Evolutionary conservation across 2,113 vertebrate species (phyloP).

Genomic region (Baryphthengus martii): DNA sequence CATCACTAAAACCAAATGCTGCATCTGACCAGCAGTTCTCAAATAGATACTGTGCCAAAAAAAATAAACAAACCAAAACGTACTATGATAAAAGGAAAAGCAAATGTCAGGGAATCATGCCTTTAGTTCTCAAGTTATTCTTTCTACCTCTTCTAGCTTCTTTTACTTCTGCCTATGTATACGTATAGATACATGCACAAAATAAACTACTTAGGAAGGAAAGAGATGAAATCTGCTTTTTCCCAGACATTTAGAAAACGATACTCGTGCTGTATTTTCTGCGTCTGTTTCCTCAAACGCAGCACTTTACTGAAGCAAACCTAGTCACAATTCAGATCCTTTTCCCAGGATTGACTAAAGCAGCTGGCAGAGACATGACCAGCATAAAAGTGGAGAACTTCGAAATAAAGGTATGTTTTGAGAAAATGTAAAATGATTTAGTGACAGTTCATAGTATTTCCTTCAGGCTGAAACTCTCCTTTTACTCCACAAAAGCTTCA

Average conservation of each 20-base stretch:
- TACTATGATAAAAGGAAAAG: slow-evolving; percentile 11
- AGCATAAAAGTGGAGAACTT: neutral
- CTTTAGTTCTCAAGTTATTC: slow-evolving; percentile 26
- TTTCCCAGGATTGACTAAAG: slow-evolving; percentile 64
- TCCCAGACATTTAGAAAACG: slow-evolving; percentile 8
- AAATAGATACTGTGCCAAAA: slow-evolving; percentile 42
- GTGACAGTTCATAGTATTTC: neutral
- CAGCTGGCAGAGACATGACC: slow-evolving; percentile 45
- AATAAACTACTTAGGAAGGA: slow-evolving; percentile 3
- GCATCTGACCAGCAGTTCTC: slow-evolving; percentile 23
- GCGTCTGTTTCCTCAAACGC: neutral
- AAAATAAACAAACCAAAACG: neutral
- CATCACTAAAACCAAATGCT: slow-evolving; percentile 54
- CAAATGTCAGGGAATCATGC: slow-evolving; percentile 15
- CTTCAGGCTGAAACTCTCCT: neutral
- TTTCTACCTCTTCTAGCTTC: neutral
- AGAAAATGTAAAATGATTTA: slow-evolving; percentile 7
- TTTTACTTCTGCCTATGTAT: neutral
- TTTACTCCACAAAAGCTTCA: neutral
- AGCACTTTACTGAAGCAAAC: slow-evolving; percentile 32
- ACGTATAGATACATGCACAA: neutral
- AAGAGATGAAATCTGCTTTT: neutral
- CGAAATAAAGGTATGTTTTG: neutral
- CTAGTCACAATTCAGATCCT: slow-evolving; percentile 49
- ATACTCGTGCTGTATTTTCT: neutral